Evolutionary conservation across 2,888 invertebrate genomes (phyloP), one percentile per base, ranked within the genome.

Genomic region (Unio delphinus): DNA sequence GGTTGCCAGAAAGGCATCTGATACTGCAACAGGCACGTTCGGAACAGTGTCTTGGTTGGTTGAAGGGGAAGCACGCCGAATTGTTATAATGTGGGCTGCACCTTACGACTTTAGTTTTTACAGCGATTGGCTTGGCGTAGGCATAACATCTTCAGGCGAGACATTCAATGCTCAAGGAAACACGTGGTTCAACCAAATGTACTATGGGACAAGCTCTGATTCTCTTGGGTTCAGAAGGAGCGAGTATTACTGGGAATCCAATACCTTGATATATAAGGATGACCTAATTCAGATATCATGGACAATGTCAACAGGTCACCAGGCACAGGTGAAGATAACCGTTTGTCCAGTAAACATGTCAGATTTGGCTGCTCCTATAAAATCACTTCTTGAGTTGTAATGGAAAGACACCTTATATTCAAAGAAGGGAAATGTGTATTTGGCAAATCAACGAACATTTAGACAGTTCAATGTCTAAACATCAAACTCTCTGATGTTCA

Each of bases 21-120:
- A 34, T 0, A 34, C 30, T 34, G 30, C 30, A 34, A 34, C 7
- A 34, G 70, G 70, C 1, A 55, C 64, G 11, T 70, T 64, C 26
- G 74, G 74, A 20, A 71, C 74, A 2, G 70, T 65, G 23, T 74
- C 74, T 15, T 74, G 74, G 74, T 62, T 69, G 3, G 70, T 74
- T n/a, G 61, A 55, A 20, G 45, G 45, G 11, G 11, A 45, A 0
- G 26, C 17, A 18, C 70, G 69, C 6, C 58, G 74, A 15, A 30
- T 71, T 23, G 69, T 74, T n/a, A 66, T 75, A 28, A 75, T 75
- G 75, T 75, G 75, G 75, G 65, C 68, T 3, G 72, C 69, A 6
- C 75, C 75, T 2, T 75, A 64, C 60, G 69, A 70, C 62, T 70
- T 70, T 56, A 63, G 70, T 60, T 62, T 64, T 30, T 59, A 70